Conservation (phyloP, 2,888 invertebrate genomes). For the Tachina lurida region DNA sequence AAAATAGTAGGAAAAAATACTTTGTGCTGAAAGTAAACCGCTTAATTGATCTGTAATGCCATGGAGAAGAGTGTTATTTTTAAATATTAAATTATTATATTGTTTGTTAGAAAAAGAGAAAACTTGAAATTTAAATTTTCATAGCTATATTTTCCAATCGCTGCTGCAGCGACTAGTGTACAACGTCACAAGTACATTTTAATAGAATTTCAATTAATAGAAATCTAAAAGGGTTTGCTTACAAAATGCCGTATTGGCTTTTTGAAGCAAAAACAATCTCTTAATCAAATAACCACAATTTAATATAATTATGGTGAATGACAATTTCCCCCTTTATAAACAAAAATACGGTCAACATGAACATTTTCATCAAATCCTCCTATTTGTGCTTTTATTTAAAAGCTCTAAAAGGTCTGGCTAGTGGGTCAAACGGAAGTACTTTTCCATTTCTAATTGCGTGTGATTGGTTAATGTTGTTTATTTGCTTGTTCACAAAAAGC, state of each 20-base stretch:
- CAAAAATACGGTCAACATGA: constrained; percentile 7
- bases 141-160: not conserved
- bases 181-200: constrained; percentile 11
- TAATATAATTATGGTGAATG: constrained; percentile 48
- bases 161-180: constrained; percentile 14
- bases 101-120: too few species aligned
- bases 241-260: constrained; percentile 40
- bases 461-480: too few species aligned
- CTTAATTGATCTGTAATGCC: too few species aligned
- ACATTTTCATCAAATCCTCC: not conserved
- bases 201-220: not conserved
- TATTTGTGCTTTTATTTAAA: not conserved
- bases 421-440: not conserved
- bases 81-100: too few species aligned
- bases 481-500: too few species aligned
- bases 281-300: constrained; percentile 50
- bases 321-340: not conserved
- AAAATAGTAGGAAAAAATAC: too few species aligned
- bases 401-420: not conserved
- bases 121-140: not conserved
- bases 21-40: too few species aligned
- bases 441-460: not conserved
- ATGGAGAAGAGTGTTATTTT: too few species aligned
- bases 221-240: constrained; percentile 1
- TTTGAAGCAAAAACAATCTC: constrained; percentile 9